Percentiles rank a stretch among this genome's conserved stretches.
Conservation (phyloP, 1,140 invertebrate genomes). For the Aphelinus atriplicis region DNA sequence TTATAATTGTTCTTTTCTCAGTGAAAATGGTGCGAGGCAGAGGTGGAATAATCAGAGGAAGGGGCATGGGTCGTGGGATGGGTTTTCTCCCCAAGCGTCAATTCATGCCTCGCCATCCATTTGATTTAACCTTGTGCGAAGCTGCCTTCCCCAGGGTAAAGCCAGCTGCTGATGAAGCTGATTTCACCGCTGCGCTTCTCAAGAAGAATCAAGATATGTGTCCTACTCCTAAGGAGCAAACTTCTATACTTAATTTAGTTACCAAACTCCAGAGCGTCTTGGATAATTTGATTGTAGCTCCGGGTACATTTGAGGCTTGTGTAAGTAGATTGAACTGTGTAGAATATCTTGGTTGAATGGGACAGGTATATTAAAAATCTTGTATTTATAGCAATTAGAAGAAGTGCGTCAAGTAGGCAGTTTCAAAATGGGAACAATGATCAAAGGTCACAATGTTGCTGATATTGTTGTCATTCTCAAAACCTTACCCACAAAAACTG, state of each 20-base stretch:
- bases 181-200: constrained; percentile 86
- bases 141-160: constrained; percentile 88
- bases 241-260: constrained; percentile 89
- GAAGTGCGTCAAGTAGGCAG: constrained; percentile 96
- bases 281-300: constrained; percentile 92
- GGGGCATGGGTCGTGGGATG: constrained; percentile 76
- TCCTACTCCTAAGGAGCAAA: constrained; percentile 88
- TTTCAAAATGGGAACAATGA: constrained; percentile 98
- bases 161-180: constrained; percentile 81
- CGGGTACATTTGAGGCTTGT: constrained; percentile 93
- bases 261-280: constrained; percentile 92
- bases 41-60: constrained; percentile 69
- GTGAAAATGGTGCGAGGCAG: constrained; percentile 68
- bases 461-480: constrained; percentile 99
- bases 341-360: background rate
- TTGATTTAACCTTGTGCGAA: constrained; percentile 90
- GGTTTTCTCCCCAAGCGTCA: constrained; percentile 75
- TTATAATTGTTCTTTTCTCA: background rate
- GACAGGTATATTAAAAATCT: constrained; percentile 4
- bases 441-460: constrained; percentile 93
- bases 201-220: constrained; percentile 92
- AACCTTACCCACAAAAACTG: constrained; percentile 95
- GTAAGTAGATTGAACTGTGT: constrained; percentile 72
- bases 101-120: constrained; percentile 86
- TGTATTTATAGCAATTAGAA: constrained; percentile 85